phyloP scores from a whole-genome alignment of 1,140 invertebrate species.

The Diuraphis noxia region DNA sequence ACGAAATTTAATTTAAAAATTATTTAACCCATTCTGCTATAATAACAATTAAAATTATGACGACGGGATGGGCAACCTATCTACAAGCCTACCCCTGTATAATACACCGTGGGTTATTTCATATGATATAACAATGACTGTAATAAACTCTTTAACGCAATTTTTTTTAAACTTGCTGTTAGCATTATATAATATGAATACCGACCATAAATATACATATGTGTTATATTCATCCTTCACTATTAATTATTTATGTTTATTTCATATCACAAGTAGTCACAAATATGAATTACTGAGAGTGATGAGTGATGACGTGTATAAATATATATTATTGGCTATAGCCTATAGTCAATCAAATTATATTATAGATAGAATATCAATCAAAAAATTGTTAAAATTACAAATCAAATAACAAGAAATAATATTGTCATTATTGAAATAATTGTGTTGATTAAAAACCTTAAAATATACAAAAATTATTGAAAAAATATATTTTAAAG shows the following conservation, averaged over 20 bases:
- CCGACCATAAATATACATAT: neutral
- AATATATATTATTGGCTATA: neutral
- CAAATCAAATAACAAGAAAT: too few relatives aligned
- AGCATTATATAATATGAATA: neutral
- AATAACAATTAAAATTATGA: neutral
- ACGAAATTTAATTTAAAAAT: neutral
- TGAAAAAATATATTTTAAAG: too few relatives aligned
- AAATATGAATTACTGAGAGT: neutral
- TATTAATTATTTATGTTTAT: neutral
- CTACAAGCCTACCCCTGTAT: neutral
- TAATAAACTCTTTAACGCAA: neutral
- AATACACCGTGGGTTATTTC: neutral
- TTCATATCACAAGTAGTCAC: neutral
- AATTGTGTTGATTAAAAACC: too few relatives aligned
- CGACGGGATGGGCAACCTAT: neutral
- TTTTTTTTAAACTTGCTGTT: neutral
- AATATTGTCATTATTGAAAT: too few relatives aligned
- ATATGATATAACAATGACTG: neutral
- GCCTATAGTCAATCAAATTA: too few relatives aligned
- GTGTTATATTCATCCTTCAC: neutral
- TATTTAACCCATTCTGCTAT: neutral
- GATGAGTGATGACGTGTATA: fast-evolving
- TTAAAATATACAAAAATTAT: too few relatives aligned
- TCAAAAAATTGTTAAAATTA: neutral
- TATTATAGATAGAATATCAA: neutral